phyloP scores from a whole-genome alignment of 2,888 invertebrate species.

The Malthinus flaveolus region DNA sequence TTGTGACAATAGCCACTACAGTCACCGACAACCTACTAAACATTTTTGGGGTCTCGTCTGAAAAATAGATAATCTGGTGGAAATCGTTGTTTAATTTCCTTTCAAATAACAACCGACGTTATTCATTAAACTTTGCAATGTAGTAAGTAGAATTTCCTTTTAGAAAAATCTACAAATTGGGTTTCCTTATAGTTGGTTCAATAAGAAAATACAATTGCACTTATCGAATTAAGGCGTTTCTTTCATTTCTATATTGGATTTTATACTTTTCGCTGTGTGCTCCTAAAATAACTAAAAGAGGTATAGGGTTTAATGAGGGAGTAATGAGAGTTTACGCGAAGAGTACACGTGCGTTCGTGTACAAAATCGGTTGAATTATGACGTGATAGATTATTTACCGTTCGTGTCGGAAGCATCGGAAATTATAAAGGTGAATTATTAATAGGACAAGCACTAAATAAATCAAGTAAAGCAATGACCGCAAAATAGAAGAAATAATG shows the following conservation, averaged over 20 bases:
- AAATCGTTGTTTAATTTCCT: too few relatives aligned
- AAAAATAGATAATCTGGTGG: too few relatives aligned
- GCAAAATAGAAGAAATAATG: constrained; percentile 27
- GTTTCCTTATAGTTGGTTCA: not conserved
- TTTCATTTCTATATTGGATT: not conserved
- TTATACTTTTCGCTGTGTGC: not conserved
- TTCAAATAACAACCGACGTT: too few relatives aligned
- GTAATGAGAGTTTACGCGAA: constrained; percentile 10
- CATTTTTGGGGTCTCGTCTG: too few relatives aligned
- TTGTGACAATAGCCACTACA: too few relatives aligned
- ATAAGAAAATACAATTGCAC: not conserved
- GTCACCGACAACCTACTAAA: too few relatives aligned
- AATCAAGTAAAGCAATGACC: constrained; percentile 29
- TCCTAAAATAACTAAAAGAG: not conserved
- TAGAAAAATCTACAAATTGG: too few relatives aligned
- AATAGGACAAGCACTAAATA: constrained; percentile 29
- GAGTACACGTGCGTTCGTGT: constrained; percentile 26
- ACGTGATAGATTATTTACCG: constrained; percentile 32
- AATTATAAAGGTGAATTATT: constrained; percentile 33
- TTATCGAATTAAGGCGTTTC: not conserved
- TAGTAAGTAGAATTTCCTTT: too few relatives aligned
- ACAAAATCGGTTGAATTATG: constrained; percentile 29
- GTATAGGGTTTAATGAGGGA: not conserved
- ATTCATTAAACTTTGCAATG: too few relatives aligned
- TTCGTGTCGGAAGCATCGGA: constrained; percentile 31